phyloP scores from a whole-genome alignment of 53 echinoderm and acorn worm genomes.

The Stichopus horrens region DNA sequence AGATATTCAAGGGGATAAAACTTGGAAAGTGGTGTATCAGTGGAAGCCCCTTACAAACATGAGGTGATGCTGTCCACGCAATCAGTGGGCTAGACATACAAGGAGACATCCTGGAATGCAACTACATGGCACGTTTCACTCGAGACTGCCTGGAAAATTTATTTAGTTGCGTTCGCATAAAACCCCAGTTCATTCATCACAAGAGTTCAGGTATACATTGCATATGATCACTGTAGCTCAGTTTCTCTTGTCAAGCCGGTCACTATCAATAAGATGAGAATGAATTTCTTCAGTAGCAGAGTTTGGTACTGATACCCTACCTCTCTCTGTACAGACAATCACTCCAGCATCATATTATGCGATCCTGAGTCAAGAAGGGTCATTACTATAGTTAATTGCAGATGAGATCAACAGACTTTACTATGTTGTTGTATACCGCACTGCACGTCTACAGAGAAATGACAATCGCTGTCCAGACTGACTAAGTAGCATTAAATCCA shows the following conservation, averaged over 20 bases:
- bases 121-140: conserved; percentile 32
- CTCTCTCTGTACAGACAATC: not conserved
- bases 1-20: conserved; percentile 49
- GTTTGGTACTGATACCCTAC: not conserved
- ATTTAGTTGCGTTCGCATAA: conserved; percentile 45
- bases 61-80: conserved; percentile 55
- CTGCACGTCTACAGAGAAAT: too few species aligned
- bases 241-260: not conserved
- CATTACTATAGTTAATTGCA: not conserved
- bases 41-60: conserved; percentile 72
- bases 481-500: too few species aligned
- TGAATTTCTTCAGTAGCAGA: conserved; percentile 21
- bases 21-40: conserved; percentile 55
- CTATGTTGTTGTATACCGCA: too few species aligned
- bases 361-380: too few species aligned
- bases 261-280: conserved; percentile 31
- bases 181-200: conserved; percentile 70
- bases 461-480: too few species aligned
- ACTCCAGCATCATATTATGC: not conserved
- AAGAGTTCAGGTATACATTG: conserved; percentile 34
- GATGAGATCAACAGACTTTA: conserved; percentile 25
- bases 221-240: conserved; percentile 65
- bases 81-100: conserved; percentile 54
- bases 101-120: conserved; percentile 61
- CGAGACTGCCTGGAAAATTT: not conserved